These are phyloP conservation scores for Metallyticus violacea DNA, from an alignment of 2,888 invertebrate species.

Conservation along the genomic window DNA sequence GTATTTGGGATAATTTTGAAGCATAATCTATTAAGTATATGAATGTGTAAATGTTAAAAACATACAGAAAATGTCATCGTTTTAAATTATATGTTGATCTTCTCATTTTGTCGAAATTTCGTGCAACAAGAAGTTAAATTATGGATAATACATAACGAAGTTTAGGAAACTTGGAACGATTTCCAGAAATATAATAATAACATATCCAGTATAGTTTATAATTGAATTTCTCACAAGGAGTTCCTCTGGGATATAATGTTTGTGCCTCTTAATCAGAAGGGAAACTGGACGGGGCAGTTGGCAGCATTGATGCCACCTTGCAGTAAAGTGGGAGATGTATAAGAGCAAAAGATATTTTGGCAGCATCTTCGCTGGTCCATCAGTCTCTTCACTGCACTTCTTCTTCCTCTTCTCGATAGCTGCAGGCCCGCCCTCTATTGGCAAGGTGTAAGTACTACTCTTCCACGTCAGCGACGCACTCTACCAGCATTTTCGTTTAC, in stretches of 20 bases:
- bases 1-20: too few relatives aligned
- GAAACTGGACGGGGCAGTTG: neutral
- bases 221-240: neutral
- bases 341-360: conserved; percentile 23
- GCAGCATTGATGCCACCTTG: neutral
- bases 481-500: neutral
- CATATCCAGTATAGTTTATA: neutral
- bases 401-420: neutral
- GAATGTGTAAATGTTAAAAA: too few relatives aligned
- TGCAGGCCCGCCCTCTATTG: conserved; percentile 3
- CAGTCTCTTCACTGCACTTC: conserved; percentile 15
- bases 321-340: neutral
- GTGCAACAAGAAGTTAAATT: neutral
- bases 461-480: neutral
- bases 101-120: too few relatives aligned
- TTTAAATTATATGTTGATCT: too few relatives aligned
- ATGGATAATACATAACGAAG: neutral
- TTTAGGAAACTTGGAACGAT: neutral
- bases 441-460: neutral
- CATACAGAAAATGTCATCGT: too few relatives aligned
- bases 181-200: too few relatives aligned
- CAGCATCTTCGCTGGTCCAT: conserved; percentile 25
- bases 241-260: neutral
- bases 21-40: too few relatives aligned
- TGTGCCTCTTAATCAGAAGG: neutral